Conservation (phyloP, 2,888 invertebrate genomes). For the Melikaiella ostensackeni region DNA sequence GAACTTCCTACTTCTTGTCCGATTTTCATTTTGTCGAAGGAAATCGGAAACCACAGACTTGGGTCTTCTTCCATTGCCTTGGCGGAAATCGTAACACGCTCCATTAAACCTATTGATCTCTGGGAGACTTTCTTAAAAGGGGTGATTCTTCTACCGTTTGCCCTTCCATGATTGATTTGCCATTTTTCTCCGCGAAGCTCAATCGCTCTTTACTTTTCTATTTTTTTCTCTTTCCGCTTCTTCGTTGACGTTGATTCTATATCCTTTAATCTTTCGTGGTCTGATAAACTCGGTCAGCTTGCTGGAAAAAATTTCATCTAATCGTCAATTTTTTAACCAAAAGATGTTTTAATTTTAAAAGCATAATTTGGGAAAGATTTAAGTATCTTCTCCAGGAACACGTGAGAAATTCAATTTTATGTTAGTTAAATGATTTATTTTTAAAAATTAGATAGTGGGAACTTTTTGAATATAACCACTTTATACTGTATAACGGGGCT, state of each 20-base stretch:
- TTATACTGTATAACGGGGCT: too few relatives aligned
- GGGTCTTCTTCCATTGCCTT: conserved; percentile 55
- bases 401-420: too few relatives aligned
- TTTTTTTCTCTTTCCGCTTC: conserved; percentile 12
- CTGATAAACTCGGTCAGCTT: conserved; percentile 8
- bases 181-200: conserved; percentile 42
- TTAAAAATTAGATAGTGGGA: too few relatives aligned
- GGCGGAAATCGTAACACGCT: conserved; percentile 57
- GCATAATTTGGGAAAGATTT: too few relatives aligned
- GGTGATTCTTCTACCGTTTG: conserved; percentile 47
- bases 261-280: conserved; percentile 23
- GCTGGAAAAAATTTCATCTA: neutral
- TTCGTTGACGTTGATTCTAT: conserved; percentile 21
- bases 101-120: conserved; percentile 58
- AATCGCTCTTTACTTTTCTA: conserved; percentile 43
- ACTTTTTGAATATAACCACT: too few relatives aligned
- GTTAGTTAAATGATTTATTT: too few relatives aligned
- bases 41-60: conserved; percentile 59
- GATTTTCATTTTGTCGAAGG: conserved; percentile 58
- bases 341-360: too few relatives aligned
- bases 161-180: conserved; percentile 53
- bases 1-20: conserved; percentile 48
- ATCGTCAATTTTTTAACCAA: too few relatives aligned
- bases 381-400: too few relatives aligned
- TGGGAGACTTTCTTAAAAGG: conserved; percentile 55